Evolutionary conservation across 2,888 invertebrate genomes (phyloP), one percentile per base, ranked within the genome.

Genomic region (Odontocerum albicorne): DNA sequence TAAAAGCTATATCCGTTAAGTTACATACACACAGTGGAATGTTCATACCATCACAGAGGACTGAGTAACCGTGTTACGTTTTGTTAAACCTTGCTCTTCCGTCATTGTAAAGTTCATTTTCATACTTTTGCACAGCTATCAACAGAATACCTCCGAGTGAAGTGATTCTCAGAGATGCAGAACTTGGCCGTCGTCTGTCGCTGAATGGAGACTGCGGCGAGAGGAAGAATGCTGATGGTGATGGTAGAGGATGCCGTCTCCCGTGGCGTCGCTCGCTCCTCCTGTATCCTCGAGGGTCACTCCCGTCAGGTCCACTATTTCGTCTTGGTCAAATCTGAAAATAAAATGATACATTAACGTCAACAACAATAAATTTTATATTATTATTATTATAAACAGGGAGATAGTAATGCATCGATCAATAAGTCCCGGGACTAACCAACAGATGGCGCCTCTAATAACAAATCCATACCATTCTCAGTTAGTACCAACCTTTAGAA

Each of bases 241-340:
- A 19, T 69, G 3, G 63, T 52, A 0, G 66, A 60, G 6, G 66
- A 62, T 19, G 71, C 70, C 0, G 71, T 67, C 27, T 12, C 57
- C 38, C 1, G 68, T 57, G 2, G 67, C 62, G 12, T 71, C 71
- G 0, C 72, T 57, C 2, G 67, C 61, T 13, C 71, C 70, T 0
- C 73, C 67, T 19, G 68, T 70, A 35, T 84, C 84, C 38, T 84
- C 81, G 7, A 84, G 68, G 1, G 85, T 84, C 2, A 84, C 82
- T 0, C 86, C 86, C 3, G 92, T 94, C 46, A 94, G 80, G 74
- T 94, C 94, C 19, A 93, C 88, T 50, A 95, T 90, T 73, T 95
- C 94, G 68, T 94, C 94, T 66, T 92, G 89, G 67, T 94, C 94
- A 66, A 77, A 62, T 53, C 62, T 62, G 57, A 17, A 51, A 46